Base-by-base conservation (phyloP, 2,888 invertebrate species). In the Belgica antarctica region DNA sequence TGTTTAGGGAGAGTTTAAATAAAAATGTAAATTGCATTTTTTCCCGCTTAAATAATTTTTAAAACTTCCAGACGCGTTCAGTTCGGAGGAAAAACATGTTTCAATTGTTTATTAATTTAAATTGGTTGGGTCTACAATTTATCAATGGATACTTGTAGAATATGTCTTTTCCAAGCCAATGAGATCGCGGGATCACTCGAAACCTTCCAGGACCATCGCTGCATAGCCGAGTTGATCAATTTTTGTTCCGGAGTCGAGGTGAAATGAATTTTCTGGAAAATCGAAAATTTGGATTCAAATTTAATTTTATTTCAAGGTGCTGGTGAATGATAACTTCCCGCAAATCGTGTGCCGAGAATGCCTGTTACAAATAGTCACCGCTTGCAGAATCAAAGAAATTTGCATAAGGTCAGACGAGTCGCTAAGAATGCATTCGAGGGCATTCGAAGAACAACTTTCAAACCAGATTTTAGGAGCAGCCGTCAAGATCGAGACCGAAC, bases 241-340 rank as follows among this genome's bases (percentile, higher is more conserved):
- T 63, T 15, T 63, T 63, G 63, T 25, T 12, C 41, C 12, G 63
- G 63, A n/a, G 17, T 63, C 15, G 17, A 63, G 25, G 63, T 63
- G 17, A 41, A 19, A 19, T 25, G 12, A 8, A 17, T 62, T 17
- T 27, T 3, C 27, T 28, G n/a, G 5, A 7, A 12, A 47, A 62
- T 28, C 1, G 12, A 2, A 2, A 41, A n/a, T 41, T 41, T n/a
- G n/a, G 5, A 41, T 41, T 7, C 4, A 31, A 10, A 31, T 7
- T 41, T 41, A 15, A 2, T 41, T 41, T 41, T 12, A 41, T 47
- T 66, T 61, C 28, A 25, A 62, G 65, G 12, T 66, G 19, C 7
- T 25, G 17, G 5, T 25, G 5, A 52, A 57, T 57, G 68, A 57
- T 31, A 5, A 17, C 10, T 15, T 68, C 15, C 68, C 68, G n/a